A percentile compares a stretch with the other conserved stretches of the same genome.
Conservation (phyloP, 37 sponge, comb jelly and placozoan species). For the Haliclona indistincta region DNA sequence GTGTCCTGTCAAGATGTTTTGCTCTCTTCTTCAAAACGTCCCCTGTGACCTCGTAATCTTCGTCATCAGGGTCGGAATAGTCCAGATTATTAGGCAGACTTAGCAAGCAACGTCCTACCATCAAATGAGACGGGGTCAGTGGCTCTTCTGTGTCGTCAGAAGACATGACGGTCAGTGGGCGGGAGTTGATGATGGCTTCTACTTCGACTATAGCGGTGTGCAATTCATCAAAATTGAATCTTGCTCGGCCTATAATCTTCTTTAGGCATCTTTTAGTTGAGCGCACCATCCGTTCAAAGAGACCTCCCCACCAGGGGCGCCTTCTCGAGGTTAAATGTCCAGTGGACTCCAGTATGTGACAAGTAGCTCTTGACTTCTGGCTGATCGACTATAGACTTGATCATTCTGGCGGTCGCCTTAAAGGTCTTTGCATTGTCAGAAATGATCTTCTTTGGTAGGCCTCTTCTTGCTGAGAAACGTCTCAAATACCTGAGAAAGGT, state of each 20-base stretch:
- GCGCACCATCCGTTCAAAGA: slow-evolving; percentile 5
- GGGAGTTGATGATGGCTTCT: slow-evolving; percentile 36
- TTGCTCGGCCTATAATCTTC: slow-evolving; percentile 1
- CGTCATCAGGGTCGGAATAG: slow-evolving; percentile 25
- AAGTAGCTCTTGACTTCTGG: neutral
- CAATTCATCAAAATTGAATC: slow-evolving; percentile 42
- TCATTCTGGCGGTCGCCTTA: slow-evolving; percentile 31
- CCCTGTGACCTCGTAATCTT: slow-evolving; percentile 22
- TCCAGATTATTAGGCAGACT: slow-evolving; percentile 33
- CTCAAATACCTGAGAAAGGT: slow-evolving; percentile 12
- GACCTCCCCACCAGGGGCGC: slow-evolving; percentile 20
- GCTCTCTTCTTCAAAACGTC: slow-evolving; percentile 9
- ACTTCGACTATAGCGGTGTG: slow-evolving; percentile 34
- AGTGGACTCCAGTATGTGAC: neutral
- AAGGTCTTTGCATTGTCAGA: no score
- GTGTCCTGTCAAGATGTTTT: neutral
- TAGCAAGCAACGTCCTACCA: neutral
- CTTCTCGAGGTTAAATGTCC: slow-evolving; percentile 2
- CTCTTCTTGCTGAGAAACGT: slow-evolving; percentile 29
- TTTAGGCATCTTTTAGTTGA: neutral
- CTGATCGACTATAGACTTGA: slow-evolving; percentile 12
- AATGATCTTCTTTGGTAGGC: neutral
- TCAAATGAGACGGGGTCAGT: neutral
- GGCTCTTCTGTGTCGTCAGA: neutral
- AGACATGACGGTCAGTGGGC: slow-evolving; percentile 26